Percentiles rank a stretch among this genome's conserved stretches.
Conservation (phyloP, 1,140 invertebrate genomes). For the Calephelis nemesis region DNA sequence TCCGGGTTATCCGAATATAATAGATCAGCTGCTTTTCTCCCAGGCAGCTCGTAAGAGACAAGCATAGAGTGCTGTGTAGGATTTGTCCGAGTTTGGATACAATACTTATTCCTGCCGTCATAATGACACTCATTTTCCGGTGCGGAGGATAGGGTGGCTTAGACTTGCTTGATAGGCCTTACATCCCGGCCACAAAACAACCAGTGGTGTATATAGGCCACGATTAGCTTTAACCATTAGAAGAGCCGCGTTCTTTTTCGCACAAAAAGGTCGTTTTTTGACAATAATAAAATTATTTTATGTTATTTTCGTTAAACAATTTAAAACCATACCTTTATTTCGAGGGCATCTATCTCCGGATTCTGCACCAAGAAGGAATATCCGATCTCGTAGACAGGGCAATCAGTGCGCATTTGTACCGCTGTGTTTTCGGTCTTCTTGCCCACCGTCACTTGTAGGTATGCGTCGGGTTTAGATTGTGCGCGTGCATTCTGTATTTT, state of each 20-base stretch:
- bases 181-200: conserved; percentile 1
- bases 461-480: conserved; percentile 88
- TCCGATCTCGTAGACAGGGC: conserved; percentile 88
- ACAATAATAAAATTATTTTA: no score
- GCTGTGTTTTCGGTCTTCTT: conserved; percentile 85
- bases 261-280: no score
- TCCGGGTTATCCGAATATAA: no score
- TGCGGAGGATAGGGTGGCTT: no score
- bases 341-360: conserved; percentile 91
- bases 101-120: no score
- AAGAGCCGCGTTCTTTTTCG: no score
- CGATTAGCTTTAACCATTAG: no score
- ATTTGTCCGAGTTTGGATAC: no score
- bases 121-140: no score
- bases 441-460: conserved; percentile 85
- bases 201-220: neutral
- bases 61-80: no score
- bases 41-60: no score
- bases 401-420: conserved; percentile 85
- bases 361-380: conserved; percentile 95
- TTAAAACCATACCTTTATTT: conserved; percentile 82
- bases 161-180: neutral
- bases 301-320: neutral
- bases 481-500: conserved; percentile 81
- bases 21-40: no score